A percentile compares a stretch with the other conserved stretches of the same genome.
These are phyloP conservation scores for Porites rus DNA, from an alignment of 92 coral and sea anemone genomes.

Conservation along the genomic window DNA sequence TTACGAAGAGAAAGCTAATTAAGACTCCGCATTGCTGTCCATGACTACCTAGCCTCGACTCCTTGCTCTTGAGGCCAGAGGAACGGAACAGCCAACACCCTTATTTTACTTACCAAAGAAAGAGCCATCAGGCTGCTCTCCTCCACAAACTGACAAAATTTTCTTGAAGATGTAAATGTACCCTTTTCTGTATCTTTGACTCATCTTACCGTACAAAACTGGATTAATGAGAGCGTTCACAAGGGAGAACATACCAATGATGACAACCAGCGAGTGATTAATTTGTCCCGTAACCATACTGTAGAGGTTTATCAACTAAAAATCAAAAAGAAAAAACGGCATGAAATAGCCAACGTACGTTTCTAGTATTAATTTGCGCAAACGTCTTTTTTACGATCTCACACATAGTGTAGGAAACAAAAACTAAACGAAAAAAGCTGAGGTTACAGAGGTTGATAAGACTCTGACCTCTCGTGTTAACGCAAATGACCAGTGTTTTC, in stretches of 20 bases:
- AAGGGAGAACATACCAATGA: conserved; percentile 83
- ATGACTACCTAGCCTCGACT: no score
- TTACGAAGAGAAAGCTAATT: background rate
- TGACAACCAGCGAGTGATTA: conserved; percentile 71
- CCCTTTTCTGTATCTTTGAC: conserved; percentile 89
- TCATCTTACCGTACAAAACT: conserved; percentile 90
- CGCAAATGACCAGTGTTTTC: no score
- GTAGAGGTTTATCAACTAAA: conserved; percentile 82
- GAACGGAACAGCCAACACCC: no score
- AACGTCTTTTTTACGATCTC: no score
- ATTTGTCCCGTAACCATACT: conserved; percentile 73
- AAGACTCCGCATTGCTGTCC: background rate
- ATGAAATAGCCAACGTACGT: no score
- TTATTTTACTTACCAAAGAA: conserved; percentile 70
- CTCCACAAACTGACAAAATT: conserved; percentile 71
- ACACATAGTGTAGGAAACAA: no score
- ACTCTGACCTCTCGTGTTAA: no score
- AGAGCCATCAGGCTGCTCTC: conserved; percentile 66
- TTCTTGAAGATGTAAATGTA: conserved; percentile 69
- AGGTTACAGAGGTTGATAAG: no score
- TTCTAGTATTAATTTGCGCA: no score
- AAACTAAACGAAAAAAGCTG: no score
- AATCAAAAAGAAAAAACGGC: background rate
- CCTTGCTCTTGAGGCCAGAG: no score
- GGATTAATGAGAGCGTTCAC: conserved; percentile 93